phyloP scores from a whole-genome alignment of 2,888 invertebrate species.

The Drosophila falleni region DNA sequence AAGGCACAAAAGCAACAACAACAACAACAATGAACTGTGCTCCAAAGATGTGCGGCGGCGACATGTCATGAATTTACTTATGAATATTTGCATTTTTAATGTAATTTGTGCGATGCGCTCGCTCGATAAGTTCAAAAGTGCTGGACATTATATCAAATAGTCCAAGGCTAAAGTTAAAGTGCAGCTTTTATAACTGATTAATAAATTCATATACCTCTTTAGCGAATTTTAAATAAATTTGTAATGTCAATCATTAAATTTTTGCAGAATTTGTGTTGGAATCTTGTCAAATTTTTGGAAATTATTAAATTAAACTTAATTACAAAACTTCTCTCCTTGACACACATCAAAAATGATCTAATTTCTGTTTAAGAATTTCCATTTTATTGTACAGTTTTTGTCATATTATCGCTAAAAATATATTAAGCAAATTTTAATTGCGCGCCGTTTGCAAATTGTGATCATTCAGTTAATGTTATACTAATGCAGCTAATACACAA shows the following conservation, averaged over 20 bases:
- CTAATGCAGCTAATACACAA: background rate
- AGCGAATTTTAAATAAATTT: background rate
- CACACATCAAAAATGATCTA: too few relatives aligned
- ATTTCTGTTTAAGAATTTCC: too few relatives aligned
- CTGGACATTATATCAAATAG: background rate
- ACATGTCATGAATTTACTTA: constrained; percentile 78
- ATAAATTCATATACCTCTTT: constrained; percentile 10
- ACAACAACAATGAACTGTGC: constrained; percentile 24
- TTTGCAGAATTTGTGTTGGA: too few relatives aligned
- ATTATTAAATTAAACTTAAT: too few relatives aligned
- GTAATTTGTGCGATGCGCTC: constrained; percentile 71
- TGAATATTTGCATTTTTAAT: constrained; percentile 80
- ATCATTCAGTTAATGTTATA: too few relatives aligned
- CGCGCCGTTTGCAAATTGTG: too few relatives aligned
- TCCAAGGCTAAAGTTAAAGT: constrained; percentile 2
- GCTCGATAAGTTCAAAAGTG: constrained; percentile 25
- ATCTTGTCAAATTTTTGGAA: too few relatives aligned
- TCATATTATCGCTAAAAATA: too few relatives aligned
- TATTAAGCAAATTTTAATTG: too few relatives aligned
- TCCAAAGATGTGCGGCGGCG: constrained; percentile 56
- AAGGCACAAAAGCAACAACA: constrained; percentile 28
- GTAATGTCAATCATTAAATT: background rate
- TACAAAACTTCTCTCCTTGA: too few relatives aligned
- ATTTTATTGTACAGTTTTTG: too few relatives aligned
- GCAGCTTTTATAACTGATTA: background rate